These are phyloP conservation scores for Hippoglossus hippoglossus DNA, from an alignment of 2,797 vertebrate genomes.

Conservation along the genomic window DNA sequence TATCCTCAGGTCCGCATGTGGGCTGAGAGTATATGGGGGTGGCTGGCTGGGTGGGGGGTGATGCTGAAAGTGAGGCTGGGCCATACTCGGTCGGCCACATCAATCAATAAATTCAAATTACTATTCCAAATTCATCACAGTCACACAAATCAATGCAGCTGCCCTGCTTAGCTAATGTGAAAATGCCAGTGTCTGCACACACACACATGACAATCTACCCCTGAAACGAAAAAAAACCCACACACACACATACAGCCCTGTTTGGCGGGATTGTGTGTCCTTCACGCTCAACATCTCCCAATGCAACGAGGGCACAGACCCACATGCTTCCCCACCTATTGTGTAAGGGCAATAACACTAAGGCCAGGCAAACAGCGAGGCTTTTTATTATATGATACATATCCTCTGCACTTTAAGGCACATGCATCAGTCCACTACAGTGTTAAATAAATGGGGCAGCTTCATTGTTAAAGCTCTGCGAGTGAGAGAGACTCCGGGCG, in stretches of 20 bases:
- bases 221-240: slow-evolving; percentile 25
- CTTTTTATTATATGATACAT: neutral
- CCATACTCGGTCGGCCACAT: slow-evolving; percentile 85
- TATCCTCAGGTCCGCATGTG: slow-evolving; percentile 77
- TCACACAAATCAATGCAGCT: slow-evolving; percentile 88
- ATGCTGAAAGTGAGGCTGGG: slow-evolving; percentile 80
- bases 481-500: slow-evolving; percentile 33
- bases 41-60: slow-evolving; percentile 65
- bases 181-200: slow-evolving; percentile 82
- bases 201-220: slow-evolving; percentile 21
- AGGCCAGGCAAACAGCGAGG: neutral
- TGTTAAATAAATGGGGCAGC: slow-evolving; percentile 31
- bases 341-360: slow-evolving; percentile 19
- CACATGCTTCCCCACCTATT: slow-evolving; percentile 40
- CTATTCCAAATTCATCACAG: slow-evolving; percentile 94
- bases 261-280: slow-evolving; percentile 61
- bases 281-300: slow-evolving; percentile 74
- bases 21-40: slow-evolving; percentile 68
- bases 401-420: neutral
- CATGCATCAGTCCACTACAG: neutral
- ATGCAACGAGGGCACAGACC: slow-evolving; percentile 57
- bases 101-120: slow-evolving; percentile 94
- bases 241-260: slow-evolving; percentile 43
- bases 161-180: slow-evolving; percentile 89
- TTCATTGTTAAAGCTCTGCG: slow-evolving; percentile 34